These are phyloP conservation scores for Clinocottus analis DNA, from an alignment of 2,113 vertebrate genomes.

Conservation along the genomic window DNA sequence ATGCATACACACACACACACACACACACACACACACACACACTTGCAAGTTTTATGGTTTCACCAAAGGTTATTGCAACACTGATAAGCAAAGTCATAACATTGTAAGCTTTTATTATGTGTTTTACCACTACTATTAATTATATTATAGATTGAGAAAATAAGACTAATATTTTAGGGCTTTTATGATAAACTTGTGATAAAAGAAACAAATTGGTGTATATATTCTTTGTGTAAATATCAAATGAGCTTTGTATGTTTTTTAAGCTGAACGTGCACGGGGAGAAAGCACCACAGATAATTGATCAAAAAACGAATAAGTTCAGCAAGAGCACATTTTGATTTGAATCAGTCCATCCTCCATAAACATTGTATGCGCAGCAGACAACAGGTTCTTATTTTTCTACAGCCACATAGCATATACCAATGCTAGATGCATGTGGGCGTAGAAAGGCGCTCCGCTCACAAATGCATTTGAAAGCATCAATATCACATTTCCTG, in stretches of 20 bases:
- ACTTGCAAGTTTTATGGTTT: conserved; percentile 36
- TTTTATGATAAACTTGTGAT: conserved; percentile 7
- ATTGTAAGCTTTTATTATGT: neutral
- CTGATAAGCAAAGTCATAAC: conserved; percentile 46
- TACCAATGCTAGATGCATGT: conserved; percentile 71
- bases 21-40: neutral
- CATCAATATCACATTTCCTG: conserved; percentile 86
- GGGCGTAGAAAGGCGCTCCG: conserved; percentile 76
- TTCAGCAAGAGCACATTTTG: conserved; percentile 10
- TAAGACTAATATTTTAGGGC: neutral
- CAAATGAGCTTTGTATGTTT: neutral
- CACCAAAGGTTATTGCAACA: conserved; percentile 40
- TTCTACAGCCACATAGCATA: conserved; percentile 58
- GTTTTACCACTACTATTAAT: neutral
- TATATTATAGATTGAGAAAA: neutral
- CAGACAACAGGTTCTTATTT: conserved; percentile 52
- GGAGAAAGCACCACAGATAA: neutral
- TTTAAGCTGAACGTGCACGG: neutral
- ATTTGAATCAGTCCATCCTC: conserved; percentile 17
- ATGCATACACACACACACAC: neutral
- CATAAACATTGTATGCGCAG: conserved; percentile 22
- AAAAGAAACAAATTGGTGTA: neutral
- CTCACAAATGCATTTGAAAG: conserved; percentile 79
- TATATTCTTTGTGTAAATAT: conserved; percentile 5
- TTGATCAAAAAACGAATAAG: neutral